These are phyloP conservation scores for Drosophila neotestacea DNA, from an alignment of 2,888 invertebrate species.

Conservation along the genomic window DNA sequence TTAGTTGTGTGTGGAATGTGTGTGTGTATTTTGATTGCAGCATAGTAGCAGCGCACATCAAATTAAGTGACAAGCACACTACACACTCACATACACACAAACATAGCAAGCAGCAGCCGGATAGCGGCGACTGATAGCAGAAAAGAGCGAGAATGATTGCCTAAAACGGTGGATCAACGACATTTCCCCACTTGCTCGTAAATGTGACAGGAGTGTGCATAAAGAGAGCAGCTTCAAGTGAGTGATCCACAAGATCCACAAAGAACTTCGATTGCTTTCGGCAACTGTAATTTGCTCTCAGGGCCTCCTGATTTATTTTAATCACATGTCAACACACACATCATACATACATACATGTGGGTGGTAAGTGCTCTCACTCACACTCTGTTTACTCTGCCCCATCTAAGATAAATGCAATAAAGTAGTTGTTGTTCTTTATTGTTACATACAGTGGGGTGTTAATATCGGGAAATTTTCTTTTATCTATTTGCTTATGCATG, in stretches of 20 bases:
- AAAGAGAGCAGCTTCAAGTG: conserved; percentile 11
- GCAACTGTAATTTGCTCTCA: conserved; percentile 37
- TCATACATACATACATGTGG: background rate
- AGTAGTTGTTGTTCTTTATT: conserved; percentile 8
- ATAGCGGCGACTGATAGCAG: conserved; percentile 68
- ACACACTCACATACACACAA: background rate
- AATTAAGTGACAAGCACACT: conserved; percentile 60
- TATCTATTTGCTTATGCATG: conserved; percentile 11
- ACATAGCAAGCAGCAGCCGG: conserved; percentile 51
- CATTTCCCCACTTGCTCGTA: conserved; percentile 27
- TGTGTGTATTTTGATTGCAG: conserved; percentile 59
- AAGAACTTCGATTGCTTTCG: conserved; percentile 26
- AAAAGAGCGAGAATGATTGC: conserved; percentile 47
- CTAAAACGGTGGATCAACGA: conserved; percentile 53
- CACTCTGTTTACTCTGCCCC: conserved; percentile 3
- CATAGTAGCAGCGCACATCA: conserved; percentile 51
- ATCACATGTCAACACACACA: conserved; percentile 9
- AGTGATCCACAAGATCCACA: conserved; percentile 17
- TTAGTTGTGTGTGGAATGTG: background rate
- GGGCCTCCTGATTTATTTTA: conserved; percentile 26
- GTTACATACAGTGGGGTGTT: background rate
- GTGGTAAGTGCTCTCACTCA: background rate
- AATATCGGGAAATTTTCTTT: conserved; percentile 18
- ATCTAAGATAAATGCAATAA: conserved; percentile 5
- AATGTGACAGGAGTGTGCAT: conserved; percentile 14